phyloP scores from a whole-genome alignment of 2,113 vertebrate species.

The Pachypanchax playfairii region DNA sequence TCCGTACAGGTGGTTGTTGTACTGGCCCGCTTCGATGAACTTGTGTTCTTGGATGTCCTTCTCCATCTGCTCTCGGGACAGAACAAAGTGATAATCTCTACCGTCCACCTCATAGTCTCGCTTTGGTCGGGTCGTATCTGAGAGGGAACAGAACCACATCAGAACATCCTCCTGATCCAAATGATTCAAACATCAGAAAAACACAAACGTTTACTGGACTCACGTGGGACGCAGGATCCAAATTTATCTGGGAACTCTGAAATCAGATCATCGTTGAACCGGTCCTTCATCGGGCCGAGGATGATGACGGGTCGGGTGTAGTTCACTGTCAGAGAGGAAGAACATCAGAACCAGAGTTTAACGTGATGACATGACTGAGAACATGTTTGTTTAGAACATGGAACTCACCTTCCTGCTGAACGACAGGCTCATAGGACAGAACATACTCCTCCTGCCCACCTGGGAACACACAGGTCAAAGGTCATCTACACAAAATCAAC shows the following conservation, averaged over 20 bases:
- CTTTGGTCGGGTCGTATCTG: constrained; percentile 97
- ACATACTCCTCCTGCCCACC: constrained; percentile 97
- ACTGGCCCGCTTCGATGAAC: constrained; percentile 99
- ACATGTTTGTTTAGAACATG: background rate
- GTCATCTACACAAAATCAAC: background rate
- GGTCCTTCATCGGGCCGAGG: constrained; percentile 97
- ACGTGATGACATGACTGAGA: background rate
- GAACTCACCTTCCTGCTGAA: constrained; percentile 92
- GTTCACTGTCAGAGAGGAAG: constrained; percentile 78
- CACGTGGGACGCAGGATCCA: constrained; percentile 97
- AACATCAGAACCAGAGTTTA: background rate
- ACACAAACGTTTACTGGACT: constrained; percentile 63
- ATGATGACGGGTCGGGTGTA: constrained; percentile 96
- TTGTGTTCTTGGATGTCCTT: constrained; percentile 98
- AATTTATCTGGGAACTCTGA: constrained; percentile 99
- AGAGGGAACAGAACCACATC: background rate
- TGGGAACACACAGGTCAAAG: constrained; percentile 55
- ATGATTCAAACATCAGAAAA: background rate
- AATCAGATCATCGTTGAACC: constrained; percentile 97
- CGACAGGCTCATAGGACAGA: constrained; percentile 93
- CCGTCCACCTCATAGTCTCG: constrained; percentile 96
- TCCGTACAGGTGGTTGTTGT: constrained; percentile 97
- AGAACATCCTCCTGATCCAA: background rate
- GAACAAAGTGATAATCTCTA: constrained; percentile 95
- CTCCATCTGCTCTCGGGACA: constrained; percentile 97